Percentiles rank a stretch among this genome's conserved stretches.
These are phyloP conservation scores for Prinia subflava DNA, from an alignment of 2,113 vertebrate species.

Conservation along the genomic window DNA sequence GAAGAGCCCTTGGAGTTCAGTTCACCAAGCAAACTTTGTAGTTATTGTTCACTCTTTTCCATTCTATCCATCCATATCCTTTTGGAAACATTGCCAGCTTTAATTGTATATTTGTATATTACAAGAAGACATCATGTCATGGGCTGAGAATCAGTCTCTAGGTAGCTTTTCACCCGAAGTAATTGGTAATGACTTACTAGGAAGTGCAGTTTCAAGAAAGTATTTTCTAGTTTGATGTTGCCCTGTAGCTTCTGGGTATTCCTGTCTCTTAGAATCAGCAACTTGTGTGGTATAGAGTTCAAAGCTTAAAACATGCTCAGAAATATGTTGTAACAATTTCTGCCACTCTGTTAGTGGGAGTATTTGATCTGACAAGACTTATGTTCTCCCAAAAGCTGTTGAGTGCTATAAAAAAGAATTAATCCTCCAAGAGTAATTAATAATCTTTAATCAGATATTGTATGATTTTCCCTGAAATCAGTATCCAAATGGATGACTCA, in stretches of 20 bases:
- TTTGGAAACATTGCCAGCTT: not conserved
- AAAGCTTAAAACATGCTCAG: not conserved
- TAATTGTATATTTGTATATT: not conserved
- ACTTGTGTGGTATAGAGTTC: not conserved
- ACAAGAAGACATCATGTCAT: not conserved
- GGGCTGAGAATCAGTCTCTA: not conserved
- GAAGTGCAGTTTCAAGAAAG: not conserved
- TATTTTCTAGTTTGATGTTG: not conserved
- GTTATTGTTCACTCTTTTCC: not conserved
- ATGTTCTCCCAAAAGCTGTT: not conserved
- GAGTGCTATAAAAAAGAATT: not conserved
- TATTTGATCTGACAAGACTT: conserved; percentile 13
- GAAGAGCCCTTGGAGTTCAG: not conserved
- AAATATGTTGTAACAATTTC: not conserved
- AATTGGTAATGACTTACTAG: not conserved
- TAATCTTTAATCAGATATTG: conserved; percentile 1
- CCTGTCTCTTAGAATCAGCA: not conserved
- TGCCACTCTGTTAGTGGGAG: not conserved
- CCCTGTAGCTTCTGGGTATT: not conserved
- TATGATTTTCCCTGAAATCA: not conserved
- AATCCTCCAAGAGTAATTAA: conserved; percentile 7
- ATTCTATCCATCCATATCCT: not conserved
- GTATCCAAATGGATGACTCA: not conserved
- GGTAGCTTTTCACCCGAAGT: not conserved
- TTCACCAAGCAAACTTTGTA: not conserved